phyloP scores from a whole-genome alignment of 2,888 invertebrate species.

The Selenia dentaria region DNA sequence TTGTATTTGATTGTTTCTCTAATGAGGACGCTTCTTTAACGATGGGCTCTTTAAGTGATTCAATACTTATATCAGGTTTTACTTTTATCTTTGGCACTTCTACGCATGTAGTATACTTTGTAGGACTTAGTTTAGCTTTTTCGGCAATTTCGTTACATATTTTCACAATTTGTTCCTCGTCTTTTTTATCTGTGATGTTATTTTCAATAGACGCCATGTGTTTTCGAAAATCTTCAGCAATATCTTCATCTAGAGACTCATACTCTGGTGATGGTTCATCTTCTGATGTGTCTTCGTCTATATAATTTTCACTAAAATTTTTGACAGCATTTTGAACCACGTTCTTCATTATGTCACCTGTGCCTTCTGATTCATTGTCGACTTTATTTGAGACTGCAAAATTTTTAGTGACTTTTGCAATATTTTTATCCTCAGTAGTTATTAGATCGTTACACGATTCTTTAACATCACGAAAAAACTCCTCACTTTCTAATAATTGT shows the following conservation, averaged over 20 bases:
- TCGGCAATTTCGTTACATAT: conserved; percentile 30
- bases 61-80: not conserved
- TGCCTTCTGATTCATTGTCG: not conserved
- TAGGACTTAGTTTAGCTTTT: conserved; percentile 20
- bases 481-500: conserved; percentile 19
- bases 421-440: not conserved
- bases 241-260: conserved; percentile 33
- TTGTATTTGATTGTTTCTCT: no score
- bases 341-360: not conserved
- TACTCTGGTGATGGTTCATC: conserved; percentile 38
- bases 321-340: not conserved
- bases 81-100: not conserved
- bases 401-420: not conserved
- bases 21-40: no score
- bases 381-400: not conserved
- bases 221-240: conserved; percentile 35
- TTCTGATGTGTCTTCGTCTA: conserved; percentile 29
- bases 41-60: not conserved
- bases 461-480: conserved; percentile 21
- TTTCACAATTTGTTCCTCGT: conserved; percentile 32
- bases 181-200: conserved; percentile 31
- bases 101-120: conserved; percentile 9
- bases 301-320: not conserved
- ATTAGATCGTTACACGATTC: not conserved
- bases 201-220: conserved; percentile 33